Percentiles rank a stretch among this genome's conserved stretches.
Conservation (phyloP, 2,797 vertebrate species). For the Leptodactylus fallax region DNA sequence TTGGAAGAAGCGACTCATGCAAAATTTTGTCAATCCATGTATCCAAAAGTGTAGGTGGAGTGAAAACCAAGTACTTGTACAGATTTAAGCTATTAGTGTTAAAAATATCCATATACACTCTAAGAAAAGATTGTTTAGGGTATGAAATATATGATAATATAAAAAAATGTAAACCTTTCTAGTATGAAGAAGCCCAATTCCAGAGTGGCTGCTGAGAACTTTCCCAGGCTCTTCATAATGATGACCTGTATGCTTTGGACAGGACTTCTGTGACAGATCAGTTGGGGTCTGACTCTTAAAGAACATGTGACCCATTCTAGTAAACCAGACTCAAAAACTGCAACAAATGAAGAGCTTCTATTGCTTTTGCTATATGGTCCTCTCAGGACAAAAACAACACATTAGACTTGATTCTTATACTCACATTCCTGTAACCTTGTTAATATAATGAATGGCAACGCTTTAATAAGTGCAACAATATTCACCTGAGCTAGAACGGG, state of each 20-base stretch:
- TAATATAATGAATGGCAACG: background rate
- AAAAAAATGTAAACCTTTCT: slow-evolving; percentile 3
- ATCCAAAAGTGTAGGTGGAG: background rate
- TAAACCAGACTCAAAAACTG: background rate
- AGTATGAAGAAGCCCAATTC: background rate
- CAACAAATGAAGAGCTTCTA: background rate
- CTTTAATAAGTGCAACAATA: slow-evolving; percentile 45
- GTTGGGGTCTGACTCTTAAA: background rate
- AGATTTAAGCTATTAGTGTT: background rate
- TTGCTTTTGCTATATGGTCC: background rate
- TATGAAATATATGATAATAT: background rate
- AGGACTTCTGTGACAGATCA: too few species aligned
- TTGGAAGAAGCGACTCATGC: background rate
- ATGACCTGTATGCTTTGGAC: too few species aligned
- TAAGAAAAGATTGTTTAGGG: background rate
- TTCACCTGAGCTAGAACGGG: background rate
- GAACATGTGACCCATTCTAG: background rate
- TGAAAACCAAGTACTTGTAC: background rate
- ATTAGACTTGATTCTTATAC: background rate
- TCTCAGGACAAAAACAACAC: too few species aligned
- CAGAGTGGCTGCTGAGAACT: too few species aligned
- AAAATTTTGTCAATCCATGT: background rate
- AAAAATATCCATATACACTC: background rate
- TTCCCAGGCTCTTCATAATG: too few species aligned
- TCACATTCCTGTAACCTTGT: too few species aligned